Percentiles rank a stretch among this genome's conserved stretches.
These are phyloP conservation scores for Delphinapterus leucas DNA, from an alignment of 2,113 vertebrate genomes.

Conservation along the genomic window DNA sequence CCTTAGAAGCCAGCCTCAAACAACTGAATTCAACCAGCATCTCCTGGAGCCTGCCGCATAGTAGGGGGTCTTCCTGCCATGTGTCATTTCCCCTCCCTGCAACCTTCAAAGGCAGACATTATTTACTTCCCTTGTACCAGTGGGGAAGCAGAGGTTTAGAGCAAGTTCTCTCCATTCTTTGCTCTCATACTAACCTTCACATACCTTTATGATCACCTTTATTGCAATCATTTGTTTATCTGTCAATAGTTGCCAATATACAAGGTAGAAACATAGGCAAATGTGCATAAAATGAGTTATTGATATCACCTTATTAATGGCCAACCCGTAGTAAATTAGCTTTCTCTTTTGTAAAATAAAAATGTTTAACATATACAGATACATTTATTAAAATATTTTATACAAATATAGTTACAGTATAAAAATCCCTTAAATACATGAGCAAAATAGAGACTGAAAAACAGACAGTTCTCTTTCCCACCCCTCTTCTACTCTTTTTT, in stretches of 20 bases:
- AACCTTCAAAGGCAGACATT: not conserved
- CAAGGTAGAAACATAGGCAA: not conserved
- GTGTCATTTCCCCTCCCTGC: not conserved
- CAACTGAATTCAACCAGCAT: not conserved
- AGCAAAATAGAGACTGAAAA: not conserved
- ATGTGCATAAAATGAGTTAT: not conserved
- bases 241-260: not conserved
- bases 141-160: not conserved
- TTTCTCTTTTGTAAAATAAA: not conserved
- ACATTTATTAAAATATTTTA: slow-evolving; percentile 5
- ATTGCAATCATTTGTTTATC: not conserved
- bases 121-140: too few relatives aligned
- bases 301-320: not conserved
- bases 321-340: not conserved
- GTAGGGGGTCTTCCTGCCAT: not conserved
- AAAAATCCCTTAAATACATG: not conserved
- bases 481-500: not conserved
- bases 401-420: not conserved
- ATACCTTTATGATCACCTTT: not conserved
- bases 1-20: not conserved
- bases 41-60: too few relatives aligned
- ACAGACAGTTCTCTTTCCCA: not conserved
- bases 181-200: not conserved
- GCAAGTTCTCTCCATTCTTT: not conserved
- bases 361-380: not conserved